Evolutionary conservation across 2,797 vertebrate genomes (phyloP), one percentile per base, ranked within the genome.

Genomic region (Cirrhinus molitorella): DNA sequence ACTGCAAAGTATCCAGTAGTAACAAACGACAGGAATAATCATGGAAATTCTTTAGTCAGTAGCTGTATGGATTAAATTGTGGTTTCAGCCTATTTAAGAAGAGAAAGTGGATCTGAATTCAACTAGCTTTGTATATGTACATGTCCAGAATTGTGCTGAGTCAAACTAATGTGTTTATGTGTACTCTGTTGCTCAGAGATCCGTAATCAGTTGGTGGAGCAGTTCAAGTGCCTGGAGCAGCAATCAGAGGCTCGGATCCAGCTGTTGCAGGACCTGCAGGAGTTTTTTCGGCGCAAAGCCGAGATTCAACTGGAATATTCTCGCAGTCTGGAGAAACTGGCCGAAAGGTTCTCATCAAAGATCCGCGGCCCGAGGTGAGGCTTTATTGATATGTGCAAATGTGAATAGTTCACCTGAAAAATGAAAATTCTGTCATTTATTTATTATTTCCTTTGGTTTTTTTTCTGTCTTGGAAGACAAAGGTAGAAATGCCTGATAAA

Each of bases 281-380:
- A 99, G 86, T 99, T 99, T 94, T 99, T 99, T 93, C 96, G 98
- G 75, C 95, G 98, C 86, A 99, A 99, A 91, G 98, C 98, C 0
- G 98, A 99, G 94, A 98, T 99, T 8, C 97, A 99, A 93, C 95
- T 99, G 0, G 98, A 99, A 92, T 99, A 97, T 82, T 99, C 98
- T 37, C 93, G 97, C 75, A 97, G 98, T 92, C 93, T 99, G 93
- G 98, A 99, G 91, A 99, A 99, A 87, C 94, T 99, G 91, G 97
- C 98, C 0, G 98, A 99, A 89, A 95, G 98, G 25, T 99, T 98
- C 94, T 97, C 97, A 16, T 96, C 98, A 91, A 99, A 98, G 93
- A 97, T 99, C 85, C 98, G 98, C 1, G 81, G 81, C 40, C 81
- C 81, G 0, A 83, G 81, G 81, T 83, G 11, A 83, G 81, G 5